Conservation (phyloP, 2,888 invertebrate genomes). For the Arctia plantaginis region DNA sequence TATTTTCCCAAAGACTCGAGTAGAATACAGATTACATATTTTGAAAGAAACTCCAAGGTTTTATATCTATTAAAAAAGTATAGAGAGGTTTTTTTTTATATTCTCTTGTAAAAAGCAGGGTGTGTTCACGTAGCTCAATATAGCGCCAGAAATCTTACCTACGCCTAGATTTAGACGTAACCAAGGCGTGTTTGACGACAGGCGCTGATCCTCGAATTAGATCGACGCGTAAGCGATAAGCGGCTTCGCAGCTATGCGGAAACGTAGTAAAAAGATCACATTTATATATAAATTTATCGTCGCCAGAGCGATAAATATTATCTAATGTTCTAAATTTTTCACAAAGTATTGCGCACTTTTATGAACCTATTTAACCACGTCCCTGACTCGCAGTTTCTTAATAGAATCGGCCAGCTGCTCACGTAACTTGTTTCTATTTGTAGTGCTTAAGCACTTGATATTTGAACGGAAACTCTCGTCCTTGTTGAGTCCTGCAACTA, state of each 20-base stretch:
- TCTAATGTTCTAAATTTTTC: constrained; percentile 70
- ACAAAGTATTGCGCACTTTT: constrained; percentile 67
- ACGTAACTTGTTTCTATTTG: constrained; percentile 81
- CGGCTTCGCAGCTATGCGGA: constrained; percentile 81
- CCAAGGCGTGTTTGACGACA: constrained; percentile 73
- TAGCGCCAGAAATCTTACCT: constrained; percentile 62
- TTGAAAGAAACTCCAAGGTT: not conserved
- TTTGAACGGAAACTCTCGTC: constrained; percentile 71
- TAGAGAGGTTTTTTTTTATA: constrained; percentile 1
- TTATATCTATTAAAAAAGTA: not conserved
- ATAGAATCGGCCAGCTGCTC: constrained; percentile 73
- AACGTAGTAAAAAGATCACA: constrained; percentile 79
- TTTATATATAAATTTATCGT: constrained; percentile 82
- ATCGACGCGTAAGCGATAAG: constrained; percentile 75
- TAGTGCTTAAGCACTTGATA: constrained; percentile 62
- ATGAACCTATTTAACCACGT: constrained; percentile 69
- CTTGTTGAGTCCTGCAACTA: constrained; percentile 53
- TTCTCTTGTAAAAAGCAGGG: constrained; percentile 42
- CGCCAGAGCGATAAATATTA: constrained; percentile 73
- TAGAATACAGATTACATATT: constrained; percentile 4
- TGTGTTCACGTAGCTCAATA: constrained; percentile 58
- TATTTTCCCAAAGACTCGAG: not conserved
- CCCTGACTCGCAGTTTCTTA: constrained; percentile 75
- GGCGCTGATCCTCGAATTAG: constrained; percentile 81
- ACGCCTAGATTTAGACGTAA: constrained; percentile 72